phyloP scores from a whole-genome alignment of 2,113 vertebrate genomes.

The Neolamprologus ventralis region DNA sequence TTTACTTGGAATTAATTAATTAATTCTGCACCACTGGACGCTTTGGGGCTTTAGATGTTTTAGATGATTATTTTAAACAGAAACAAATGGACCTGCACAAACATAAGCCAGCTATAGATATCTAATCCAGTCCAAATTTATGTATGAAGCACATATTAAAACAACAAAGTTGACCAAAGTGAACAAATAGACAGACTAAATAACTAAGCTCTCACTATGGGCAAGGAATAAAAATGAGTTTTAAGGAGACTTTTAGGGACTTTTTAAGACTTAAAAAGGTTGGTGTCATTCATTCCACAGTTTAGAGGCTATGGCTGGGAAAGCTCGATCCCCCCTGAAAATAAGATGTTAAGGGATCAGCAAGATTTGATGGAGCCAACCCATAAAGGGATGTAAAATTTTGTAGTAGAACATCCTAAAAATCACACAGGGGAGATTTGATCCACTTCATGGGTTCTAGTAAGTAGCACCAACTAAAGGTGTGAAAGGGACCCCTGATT shows the following conservation, averaged over 20 bases:
- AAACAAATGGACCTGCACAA: background rate
- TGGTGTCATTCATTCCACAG: background rate
- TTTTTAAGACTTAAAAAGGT: background rate
- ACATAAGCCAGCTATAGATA: background rate
- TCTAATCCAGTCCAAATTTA: background rate
- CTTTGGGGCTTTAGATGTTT: background rate
- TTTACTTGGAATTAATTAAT: background rate
- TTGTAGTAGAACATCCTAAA: background rate
- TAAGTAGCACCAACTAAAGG: background rate
- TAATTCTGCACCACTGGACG: background rate
- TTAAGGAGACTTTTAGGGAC: background rate
- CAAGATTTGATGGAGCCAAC: background rate
- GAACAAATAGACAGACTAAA: background rate
- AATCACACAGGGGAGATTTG: background rate
- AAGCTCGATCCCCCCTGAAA: background rate
- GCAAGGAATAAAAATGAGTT: background rate
- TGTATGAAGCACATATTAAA: background rate
- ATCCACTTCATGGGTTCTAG: background rate
- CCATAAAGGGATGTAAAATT: background rate
- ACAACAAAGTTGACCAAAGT: background rate
- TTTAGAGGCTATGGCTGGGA: background rate
- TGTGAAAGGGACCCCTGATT: background rate
- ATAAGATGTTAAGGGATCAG: background rate
- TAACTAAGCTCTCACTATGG: background rate
- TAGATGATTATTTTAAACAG: background rate